Conservation (phyloP, 1,140 invertebrate species). For the Ips nitidus region DNA sequence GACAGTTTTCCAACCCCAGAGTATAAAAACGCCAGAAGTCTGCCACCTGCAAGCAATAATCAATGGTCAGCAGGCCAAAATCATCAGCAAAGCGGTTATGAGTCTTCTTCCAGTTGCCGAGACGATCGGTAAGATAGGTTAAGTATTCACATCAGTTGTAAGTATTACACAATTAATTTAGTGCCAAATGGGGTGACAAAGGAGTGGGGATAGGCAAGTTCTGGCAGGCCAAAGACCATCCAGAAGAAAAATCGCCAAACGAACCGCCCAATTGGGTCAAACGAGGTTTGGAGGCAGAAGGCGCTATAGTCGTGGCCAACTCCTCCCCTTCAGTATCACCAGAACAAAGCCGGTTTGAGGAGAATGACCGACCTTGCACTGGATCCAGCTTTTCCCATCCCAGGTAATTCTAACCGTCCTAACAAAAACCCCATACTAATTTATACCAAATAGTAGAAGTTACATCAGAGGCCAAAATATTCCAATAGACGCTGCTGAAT, state of each 20-base stretch:
- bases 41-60: constrained; percentile 15
- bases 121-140: constrained; percentile 53
- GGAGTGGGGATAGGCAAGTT: constrained; percentile 63
- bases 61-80: constrained; percentile 9
- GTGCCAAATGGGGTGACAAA: constrained; percentile 68
- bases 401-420: constrained; percentile 36
- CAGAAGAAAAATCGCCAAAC: constrained; percentile 52
- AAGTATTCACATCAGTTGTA: background rate
- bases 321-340: constrained; percentile 50
- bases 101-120: constrained; percentile 53
- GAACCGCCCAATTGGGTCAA: constrained; percentile 65
- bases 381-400: constrained; percentile 42
- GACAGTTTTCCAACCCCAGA: constrained; percentile 58
- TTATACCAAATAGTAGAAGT: constrained; percentile 33
- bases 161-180: constrained; percentile 19
- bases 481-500: constrained; percentile 65
- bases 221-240: constrained; percentile 57
- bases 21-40: constrained; percentile 31
- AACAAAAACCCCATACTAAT: background rate
- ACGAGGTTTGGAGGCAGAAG: constrained; percentile 57
- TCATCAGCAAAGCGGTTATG: constrained; percentile 41
- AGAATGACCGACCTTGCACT: constrained; percentile 45
- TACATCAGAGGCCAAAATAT: constrained; percentile 70
- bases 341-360: constrained; percentile 45
- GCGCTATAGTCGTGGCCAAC: constrained; percentile 47